These are phyloP conservation scores for Neoitamus cyanurus DNA, from an alignment of 2,888 invertebrate genomes.

Conservation along the genomic window DNA sequence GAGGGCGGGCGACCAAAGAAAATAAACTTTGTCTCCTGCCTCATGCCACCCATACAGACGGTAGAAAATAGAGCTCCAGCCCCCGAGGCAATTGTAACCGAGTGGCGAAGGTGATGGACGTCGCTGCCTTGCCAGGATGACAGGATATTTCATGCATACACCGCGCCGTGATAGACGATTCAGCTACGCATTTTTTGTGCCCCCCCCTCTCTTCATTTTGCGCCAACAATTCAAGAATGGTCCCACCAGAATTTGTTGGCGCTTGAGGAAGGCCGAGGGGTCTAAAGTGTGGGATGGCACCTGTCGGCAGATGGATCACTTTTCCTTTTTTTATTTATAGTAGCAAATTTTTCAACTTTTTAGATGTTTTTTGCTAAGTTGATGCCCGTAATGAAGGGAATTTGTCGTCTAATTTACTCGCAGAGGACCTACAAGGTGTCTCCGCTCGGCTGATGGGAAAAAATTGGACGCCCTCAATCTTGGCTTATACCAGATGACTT, in stretches of 20 bases:
- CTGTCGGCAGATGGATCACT: constrained; percentile 5
- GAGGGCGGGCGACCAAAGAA: neutral
- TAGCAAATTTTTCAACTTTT: neutral
- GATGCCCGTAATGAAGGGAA: neutral
- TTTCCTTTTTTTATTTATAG: neutral
- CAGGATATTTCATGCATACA: constrained; percentile 4
- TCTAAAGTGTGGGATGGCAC: neutral
- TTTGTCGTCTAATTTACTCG: neutral
- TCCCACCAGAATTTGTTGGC: neutral
- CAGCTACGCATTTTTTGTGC: neutral
- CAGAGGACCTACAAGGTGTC: neutral
- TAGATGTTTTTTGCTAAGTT: neutral
- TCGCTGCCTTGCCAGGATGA: neutral
- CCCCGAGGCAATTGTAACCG: neutral
- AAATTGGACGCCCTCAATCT: neutral
- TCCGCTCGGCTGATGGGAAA: neutral
- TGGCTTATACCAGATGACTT: neutral
- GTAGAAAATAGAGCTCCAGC: neutral
- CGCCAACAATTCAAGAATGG: neutral
- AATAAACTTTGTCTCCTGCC: neutral
- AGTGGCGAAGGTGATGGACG: constrained; percentile 17
- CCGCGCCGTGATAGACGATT: neutral
- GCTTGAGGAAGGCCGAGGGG: neutral
- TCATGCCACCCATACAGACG: neutral
- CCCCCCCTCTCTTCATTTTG: neutral